Base-by-base conservation (phyloP, 1,140 invertebrate species). In the Caenorhabditis latens region DNA sequence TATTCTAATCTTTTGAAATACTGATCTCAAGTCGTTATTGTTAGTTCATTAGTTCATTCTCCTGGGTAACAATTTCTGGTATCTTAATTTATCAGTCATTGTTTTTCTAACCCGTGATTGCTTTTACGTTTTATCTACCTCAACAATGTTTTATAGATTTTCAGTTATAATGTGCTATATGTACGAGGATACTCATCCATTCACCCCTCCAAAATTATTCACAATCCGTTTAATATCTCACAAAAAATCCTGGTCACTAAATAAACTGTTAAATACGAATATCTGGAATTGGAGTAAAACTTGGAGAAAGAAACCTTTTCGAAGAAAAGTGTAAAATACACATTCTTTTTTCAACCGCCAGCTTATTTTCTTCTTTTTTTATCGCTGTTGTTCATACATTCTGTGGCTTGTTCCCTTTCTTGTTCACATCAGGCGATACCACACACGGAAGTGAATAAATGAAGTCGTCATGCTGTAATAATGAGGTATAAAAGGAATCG, bases 131-230 rank as follows among this genome's bases (percentile, higher is more conserved):
- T 53, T 53, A 53, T 16, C 50, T 53, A 53, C 50, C 50, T 53
- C 50, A 11, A 53, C 2, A 11, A 53, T 32, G 32, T 32, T 32
- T 32, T 32, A 32, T 65, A 14, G 19, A 8, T 71, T 43, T 9
- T 46, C 65, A 19, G 16, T 71, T 7, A 24, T 8, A 50, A n/a
- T 79, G 13, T 19, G 50, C 24, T 14, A n/a, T 43, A 4, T 71
- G 65, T 71, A 43, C 65, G 42, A 71, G 65, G 65, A 71, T 71
- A 71, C 65, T 71, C 65, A 71, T 71, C 42, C 0, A 71, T 71
- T 71, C n/a, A 71, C 65, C 65, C 42, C 24, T 14, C 14, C 11
- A 5, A 63, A 63, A 32, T 8, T 32, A 24, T 67, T 21, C 6
- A 19, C 46, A 8, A 43, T 24, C 4, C 14, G 7, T 71, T 71